Evolutionary conservation across 2,888 invertebrate genomes (phyloP), one percentile per base, ranked within the genome.

Genomic region (Agrotis puta): DNA sequence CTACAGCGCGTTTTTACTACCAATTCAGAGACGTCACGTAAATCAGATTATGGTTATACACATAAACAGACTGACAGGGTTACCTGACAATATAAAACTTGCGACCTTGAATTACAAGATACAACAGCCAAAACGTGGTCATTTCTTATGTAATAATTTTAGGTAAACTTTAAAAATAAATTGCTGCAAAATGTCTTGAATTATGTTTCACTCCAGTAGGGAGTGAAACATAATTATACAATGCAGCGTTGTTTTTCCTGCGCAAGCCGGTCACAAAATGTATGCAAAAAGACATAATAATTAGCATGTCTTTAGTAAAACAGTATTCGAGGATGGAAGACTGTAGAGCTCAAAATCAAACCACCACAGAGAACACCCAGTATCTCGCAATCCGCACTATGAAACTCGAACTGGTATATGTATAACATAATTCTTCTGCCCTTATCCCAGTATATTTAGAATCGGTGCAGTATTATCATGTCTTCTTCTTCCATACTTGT

Each of bases 121-220:
- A 9, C 18, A 45, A 3, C 14, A 14, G 16, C 18, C 51, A 27
- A 71, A 63, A 48, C 43, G 3, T 18, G 54, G 47, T 14, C 1
- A 33, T 9, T 33, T 33, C 0, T 27, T 27, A 27, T 4, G 27
- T 22, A 18, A 51, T 13, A 9, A 45, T 13, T 22, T 9, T 39
- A 39, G 39, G 7, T 33, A 20, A 2, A 47, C 18, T 39, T 47
- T 67, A 45, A 53, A 39, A 47, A 27, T 16, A 68, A 53, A 7
- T 76, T 51, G 13, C 43, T 58, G 48, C 53, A 9, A 77, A 77
- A 74, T 74, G 56, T 50, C 59, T n/a, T n/a, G n/a, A n/a, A n/a
- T n/a, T n/a, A n/a, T n/a, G n/a, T n/a, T n/a, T n/a, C n/a, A n/a
- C n/a, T n/a, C n/a, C n/a, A n/a, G n/a, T n/a, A n/a, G n/a, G 53